A percentile compares a stretch with the other conserved stretches of the same genome.
These are phyloP conservation scores for Diogma glabrata DNA, from an alignment of 2,888 invertebrate species.

Conservation along the genomic window DNA sequence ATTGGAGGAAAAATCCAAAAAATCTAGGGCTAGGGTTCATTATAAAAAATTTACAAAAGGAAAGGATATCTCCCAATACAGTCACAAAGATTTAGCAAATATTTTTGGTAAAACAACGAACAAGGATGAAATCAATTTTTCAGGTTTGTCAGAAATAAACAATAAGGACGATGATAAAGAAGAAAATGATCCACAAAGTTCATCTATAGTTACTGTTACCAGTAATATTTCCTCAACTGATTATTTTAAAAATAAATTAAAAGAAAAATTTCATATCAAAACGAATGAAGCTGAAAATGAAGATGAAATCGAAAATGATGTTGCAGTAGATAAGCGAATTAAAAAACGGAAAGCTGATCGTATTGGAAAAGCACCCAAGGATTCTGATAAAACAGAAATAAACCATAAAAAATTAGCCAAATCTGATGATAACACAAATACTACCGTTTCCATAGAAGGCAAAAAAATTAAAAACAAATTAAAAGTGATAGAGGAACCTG, in stretches of 20 bases:
- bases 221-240: neutral
- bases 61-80: slow-evolving; percentile 70
- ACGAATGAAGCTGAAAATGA: neutral
- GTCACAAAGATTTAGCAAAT: slow-evolving; percentile 72
- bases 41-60: slow-evolving; percentile 84
- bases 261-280: neutral
- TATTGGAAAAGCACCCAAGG: neutral
- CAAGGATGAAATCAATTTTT: neutral
- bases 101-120: slow-evolving; percentile 58
- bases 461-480: too few relatives aligned
- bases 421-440: too few relatives aligned
- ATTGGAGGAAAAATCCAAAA: slow-evolving; percentile 68
- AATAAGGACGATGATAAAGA: neutral
- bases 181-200: neutral
- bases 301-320: neutral
- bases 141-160: neutral
- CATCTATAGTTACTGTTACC: neutral
- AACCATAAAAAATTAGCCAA: too few relatives aligned
- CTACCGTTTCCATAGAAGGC: too few relatives aligned
- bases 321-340: too few relatives aligned
- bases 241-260: slow-evolving; percentile 2
- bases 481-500: too few relatives aligned
- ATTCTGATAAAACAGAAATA: neutral
- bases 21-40: slow-evolving; percentile 67
- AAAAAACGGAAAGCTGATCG: neutral